phyloP scores from a whole-genome alignment of 2,888 invertebrate genomes.

The Cosmopolites sordidus region DNA sequence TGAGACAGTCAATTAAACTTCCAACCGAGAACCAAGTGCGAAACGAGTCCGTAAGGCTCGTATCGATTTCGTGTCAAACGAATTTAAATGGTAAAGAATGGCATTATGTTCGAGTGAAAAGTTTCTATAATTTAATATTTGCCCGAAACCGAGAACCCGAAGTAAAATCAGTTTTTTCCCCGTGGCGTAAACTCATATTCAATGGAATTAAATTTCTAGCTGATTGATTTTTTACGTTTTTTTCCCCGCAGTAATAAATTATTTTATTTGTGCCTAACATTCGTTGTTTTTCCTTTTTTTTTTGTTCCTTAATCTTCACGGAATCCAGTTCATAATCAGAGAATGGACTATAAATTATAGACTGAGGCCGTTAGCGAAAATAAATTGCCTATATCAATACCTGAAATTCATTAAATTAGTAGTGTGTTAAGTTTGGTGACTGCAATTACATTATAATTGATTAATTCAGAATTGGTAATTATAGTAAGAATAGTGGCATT shows the following conservation, averaged over 20 bases:
- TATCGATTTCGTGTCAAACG: conserved; percentile 23
- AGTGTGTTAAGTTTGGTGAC: too few species aligned
- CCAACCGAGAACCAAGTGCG: conserved; percentile 16
- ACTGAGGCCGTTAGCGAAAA: too few species aligned
- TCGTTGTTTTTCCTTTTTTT: too few species aligned
- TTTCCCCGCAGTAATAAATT: not conserved
- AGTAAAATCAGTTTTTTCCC: not conserved
- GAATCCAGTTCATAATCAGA: too few species aligned
- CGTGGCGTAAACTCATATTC: not conserved
- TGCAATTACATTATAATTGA: too few species aligned
- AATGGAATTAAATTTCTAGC: not conserved
- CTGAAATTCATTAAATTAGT: too few species aligned
- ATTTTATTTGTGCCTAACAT: too few species aligned
- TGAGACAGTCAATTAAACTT: conserved; percentile 22
- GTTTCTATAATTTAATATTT: conserved; percentile 26
- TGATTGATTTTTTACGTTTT: not conserved
- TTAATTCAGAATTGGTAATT: too few species aligned
- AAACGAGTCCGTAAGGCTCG: conserved; percentile 3
- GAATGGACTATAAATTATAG: too few species aligned
- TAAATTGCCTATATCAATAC: too few species aligned
- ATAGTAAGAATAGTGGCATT: too few species aligned
- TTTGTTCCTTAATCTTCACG: too few species aligned
- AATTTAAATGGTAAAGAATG: conserved; percentile 23
- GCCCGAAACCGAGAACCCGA: conserved; percentile 5
- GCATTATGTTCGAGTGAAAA: conserved; percentile 21